phyloP scores from a whole-genome alignment of 2,113 vertebrate species.

The Anhinga anhinga region DNA sequence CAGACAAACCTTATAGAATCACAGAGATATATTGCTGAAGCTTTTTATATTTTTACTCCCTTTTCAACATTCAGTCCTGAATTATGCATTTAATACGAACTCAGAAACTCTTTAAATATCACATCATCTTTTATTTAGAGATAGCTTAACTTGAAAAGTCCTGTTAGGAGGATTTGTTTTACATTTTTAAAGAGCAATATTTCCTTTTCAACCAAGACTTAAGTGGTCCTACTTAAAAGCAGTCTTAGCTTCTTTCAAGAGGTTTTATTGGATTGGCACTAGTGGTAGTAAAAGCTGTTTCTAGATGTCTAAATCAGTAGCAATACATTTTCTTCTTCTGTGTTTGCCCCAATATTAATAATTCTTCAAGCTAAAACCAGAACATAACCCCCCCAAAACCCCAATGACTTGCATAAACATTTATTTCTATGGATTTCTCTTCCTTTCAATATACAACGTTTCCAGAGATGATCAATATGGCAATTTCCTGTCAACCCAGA shows the following conservation, averaged over 20 bases:
- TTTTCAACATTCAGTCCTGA: slow-evolving; percentile 40
- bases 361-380: background rate
- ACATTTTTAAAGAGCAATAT: slow-evolving; percentile 55
- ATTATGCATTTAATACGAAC: slow-evolving; percentile 49
- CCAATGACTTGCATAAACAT: background rate
- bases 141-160: slow-evolving; percentile 41
- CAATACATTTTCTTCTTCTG: background rate
- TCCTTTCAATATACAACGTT: background rate
- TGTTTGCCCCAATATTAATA: background rate
- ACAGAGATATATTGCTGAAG: background rate
- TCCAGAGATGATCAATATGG: slow-evolving; percentile 21
- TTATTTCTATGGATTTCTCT: background rate
- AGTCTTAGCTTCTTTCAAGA: background rate
- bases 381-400: background rate
- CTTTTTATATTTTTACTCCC: slow-evolving; percentile 13
- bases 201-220: slow-evolving; percentile 23
- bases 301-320: background rate
- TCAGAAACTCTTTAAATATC: slow-evolving; percentile 46
- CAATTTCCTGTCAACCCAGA: slow-evolving; percentile 35
- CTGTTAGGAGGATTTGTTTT: slow-evolving; percentile 50
- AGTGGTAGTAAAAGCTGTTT: background rate
- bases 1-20: background rate
- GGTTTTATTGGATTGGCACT: background rate
- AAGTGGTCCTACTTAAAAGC: slow-evolving; percentile 20
- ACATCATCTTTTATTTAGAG: slow-evolving; percentile 67